Percentiles rank a stretch among this genome's conserved stretches.
These are phyloP conservation scores for Drosophila orosa DNA, from an alignment of 1,140 invertebrate species.

Conservation along the genomic window DNA sequence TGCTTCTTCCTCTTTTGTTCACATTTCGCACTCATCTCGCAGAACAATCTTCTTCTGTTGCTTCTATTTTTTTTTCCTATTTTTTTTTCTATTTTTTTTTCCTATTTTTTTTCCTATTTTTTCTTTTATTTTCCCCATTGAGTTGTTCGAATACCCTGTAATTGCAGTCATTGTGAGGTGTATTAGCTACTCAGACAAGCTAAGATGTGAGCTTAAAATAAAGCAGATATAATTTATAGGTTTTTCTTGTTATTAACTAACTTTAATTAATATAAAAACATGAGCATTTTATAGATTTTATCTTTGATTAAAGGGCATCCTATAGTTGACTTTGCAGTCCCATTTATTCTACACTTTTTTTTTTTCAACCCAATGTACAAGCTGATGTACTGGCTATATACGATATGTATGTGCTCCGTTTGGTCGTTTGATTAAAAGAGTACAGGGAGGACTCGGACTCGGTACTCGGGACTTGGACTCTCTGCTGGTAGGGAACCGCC, in stretches of 20 bases:
- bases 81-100: background rate
- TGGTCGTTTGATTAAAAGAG: conserved; percentile 31
- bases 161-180: background rate
- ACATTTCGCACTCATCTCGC: conserved; percentile 10
- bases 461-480: background rate
- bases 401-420: conserved; percentile 10
- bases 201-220: background rate
- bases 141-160: conserved; percentile 8
- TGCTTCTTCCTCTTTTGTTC: conserved; percentile 55
- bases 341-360: background rate
- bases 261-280: background rate
- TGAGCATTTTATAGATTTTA: background rate
- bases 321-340: background rate
- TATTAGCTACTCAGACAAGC: too few species aligned
- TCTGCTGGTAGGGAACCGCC: conserved; percentile 10
- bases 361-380: conserved; percentile 6
- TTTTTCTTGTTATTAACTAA: too few species aligned
- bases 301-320: background rate
- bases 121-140: conserved; percentile 10
- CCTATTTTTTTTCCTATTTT: conserved; percentile 1
- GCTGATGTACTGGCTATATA: conserved; percentile 21
- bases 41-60: conserved; percentile 16
- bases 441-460: background rate
- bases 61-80: background rate
- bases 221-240: too few species aligned